phyloP scores from a whole-genome alignment of 2,113 vertebrate genomes.

The Cromileptes altivelis region DNA sequence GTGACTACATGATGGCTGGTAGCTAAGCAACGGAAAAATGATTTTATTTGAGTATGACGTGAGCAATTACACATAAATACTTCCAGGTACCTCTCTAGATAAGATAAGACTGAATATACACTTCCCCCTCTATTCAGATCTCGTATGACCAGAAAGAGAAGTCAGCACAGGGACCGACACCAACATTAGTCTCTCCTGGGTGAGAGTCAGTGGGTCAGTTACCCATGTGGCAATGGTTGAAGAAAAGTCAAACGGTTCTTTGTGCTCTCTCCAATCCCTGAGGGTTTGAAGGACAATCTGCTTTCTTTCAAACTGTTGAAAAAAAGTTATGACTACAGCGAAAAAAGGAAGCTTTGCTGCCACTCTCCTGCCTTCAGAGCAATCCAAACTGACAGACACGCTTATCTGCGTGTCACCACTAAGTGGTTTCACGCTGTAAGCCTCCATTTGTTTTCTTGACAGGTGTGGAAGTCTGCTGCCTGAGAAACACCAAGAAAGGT shows the following conservation, averaged over 20 bases:
- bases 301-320: slow-evolving; percentile 7
- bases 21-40: not conserved
- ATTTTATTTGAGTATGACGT: not conserved
- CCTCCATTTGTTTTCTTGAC: slow-evolving; percentile 49
- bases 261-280: not conserved
- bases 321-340: not conserved
- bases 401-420: slow-evolving; percentile 38
- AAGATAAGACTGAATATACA: not conserved
- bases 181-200: slow-evolving; percentile 9
- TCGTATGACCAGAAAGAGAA: not conserved
- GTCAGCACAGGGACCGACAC: not conserved
- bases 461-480: slow-evolving; percentile 27
- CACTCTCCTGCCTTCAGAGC: slow-evolving; percentile 18
- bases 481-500: slow-evolving; percentile 11
- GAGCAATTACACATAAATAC: not conserved
- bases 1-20: not conserved
- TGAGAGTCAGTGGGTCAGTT: slow-evolving; percentile 23
- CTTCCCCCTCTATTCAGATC: not conserved
- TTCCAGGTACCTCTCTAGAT: not conserved
- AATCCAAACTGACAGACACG: slow-evolving; percentile 54
- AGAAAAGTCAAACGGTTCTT: slow-evolving; percentile 29
- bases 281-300: slow-evolving; percentile 16
- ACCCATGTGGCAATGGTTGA: slow-evolving; percentile 8
- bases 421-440: slow-evolving; percentile 55
- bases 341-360: not conserved